Evolutionary conservation across 2,113 vertebrate species (phyloP).

Genomic region (Prunella himalayana): DNA sequence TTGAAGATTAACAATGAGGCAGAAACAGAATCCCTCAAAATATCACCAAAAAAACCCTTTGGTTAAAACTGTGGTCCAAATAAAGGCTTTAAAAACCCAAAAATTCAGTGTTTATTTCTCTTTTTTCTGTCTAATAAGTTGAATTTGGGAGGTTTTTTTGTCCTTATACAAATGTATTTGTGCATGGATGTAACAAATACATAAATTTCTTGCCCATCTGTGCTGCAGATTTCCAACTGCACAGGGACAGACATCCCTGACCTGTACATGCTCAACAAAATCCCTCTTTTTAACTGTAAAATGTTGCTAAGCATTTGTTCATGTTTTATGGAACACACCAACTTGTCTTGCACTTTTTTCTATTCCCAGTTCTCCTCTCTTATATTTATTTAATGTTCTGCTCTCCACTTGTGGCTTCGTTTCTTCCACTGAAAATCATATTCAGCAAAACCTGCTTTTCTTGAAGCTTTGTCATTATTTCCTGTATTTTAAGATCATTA

Average conservation of each 20-base stretch:
- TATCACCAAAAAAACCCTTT: background rate
- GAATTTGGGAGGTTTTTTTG: background rate
- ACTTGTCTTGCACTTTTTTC: background rate
- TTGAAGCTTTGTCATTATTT: background rate
- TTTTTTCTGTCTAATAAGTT: background rate
- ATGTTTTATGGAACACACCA: constrained; percentile 32
- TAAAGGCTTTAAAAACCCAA: background rate
- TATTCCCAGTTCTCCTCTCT: constrained; percentile 2
- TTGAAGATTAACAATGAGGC: background rate
- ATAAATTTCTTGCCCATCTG: rapidly evolving
- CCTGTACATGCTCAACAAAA: background rate
- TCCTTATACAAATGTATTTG: too few species aligned
- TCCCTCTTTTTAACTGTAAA: background rate
- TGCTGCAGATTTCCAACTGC: background rate
- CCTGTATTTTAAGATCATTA: background rate
- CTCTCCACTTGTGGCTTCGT: background rate
- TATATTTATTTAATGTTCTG: constrained; percentile 15
- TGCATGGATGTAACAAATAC: background rate
- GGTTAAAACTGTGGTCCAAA: background rate
- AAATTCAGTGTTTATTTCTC: background rate
- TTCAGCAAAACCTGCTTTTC: background rate
- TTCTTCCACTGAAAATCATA: background rate
- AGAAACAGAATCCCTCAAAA: background rate
- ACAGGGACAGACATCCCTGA: background rate
- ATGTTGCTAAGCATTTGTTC: background rate